Percentiles rank a stretch among this genome's conserved stretches.
Conservation (phyloP, 2,888 invertebrate genomes). For the Dorcus parallelipipedus region DNA sequence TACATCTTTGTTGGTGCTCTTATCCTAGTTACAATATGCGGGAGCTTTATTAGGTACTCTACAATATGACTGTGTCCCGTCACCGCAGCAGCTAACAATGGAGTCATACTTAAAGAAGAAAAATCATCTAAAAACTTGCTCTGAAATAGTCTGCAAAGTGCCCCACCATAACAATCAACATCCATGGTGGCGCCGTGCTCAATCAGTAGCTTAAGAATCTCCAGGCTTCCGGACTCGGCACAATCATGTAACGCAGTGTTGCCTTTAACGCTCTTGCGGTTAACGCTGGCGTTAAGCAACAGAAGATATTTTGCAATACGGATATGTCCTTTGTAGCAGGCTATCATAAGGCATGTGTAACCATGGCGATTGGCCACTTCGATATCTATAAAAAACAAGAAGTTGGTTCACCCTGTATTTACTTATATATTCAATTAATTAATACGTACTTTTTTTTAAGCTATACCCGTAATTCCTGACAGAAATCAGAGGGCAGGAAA, state of each 20-base stretch:
- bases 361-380: conserved; percentile 94
- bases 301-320: conserved; percentile 87
- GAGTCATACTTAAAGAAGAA: conserved; percentile 80
- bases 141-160: too few relatives aligned
- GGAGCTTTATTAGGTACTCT: conserved; percentile 79
- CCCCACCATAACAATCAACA: conserved; percentile 83
- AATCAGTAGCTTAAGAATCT: conserved; percentile 85
- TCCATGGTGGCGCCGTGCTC: conserved; percentile 89
- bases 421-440: too few relatives aligned
- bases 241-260: conserved; percentile 98
- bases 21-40: too few relatives aligned
- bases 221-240: conserved; percentile 91
- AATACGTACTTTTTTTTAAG: too few relatives aligned
- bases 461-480: too few relatives aligned
- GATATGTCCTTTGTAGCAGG: conserved; percentile 93
- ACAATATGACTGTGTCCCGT: conserved; percentile 92
- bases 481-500: too few relatives aligned
- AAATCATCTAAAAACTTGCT: background rate
- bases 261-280: conserved; percentile 86
- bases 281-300: conserved; percentile 83
- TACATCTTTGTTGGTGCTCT: too few relatives aligned
- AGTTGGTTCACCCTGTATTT: too few relatives aligned
- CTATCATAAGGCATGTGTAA: conserved; percentile 97
- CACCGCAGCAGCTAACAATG: conserved; percentile 87
- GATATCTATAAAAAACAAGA: conserved; percentile 62